phyloP scores from a whole-genome alignment of 2,888 invertebrate species.

The Eilema caniola region DNA sequence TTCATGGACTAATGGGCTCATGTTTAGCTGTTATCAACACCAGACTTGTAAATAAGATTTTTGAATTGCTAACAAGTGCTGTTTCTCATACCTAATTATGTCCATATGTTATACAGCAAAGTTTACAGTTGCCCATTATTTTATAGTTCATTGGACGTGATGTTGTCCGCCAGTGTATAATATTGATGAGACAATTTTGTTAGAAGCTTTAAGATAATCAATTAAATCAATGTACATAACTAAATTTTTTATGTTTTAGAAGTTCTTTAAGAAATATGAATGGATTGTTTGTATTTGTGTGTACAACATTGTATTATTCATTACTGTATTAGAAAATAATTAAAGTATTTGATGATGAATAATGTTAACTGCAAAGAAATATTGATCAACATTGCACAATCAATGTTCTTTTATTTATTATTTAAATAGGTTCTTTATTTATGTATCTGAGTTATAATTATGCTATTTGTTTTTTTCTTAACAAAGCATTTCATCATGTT shows the following conservation, averaged over 20 bases:
- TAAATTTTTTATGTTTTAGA: neutral
- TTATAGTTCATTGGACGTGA: neutral
- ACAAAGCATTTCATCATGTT: neutral
- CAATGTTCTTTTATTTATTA: neutral
- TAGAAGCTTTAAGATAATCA: neutral
- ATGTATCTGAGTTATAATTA: neutral
- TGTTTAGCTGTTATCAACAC: neutral
- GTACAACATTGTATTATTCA: neutral
- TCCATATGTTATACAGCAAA: conserved; percentile 6
- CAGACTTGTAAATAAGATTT: neutral
- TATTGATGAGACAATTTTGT: neutral
- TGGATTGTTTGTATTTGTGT: too few relatives aligned
- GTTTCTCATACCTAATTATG: neutral
- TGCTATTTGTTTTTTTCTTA: neutral
- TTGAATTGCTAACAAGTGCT: neutral
- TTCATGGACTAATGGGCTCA: neutral
- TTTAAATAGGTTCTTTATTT: neutral
- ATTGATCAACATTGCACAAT: too few relatives aligned
- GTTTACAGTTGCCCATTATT: neutral
- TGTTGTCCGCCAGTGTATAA: neutral
- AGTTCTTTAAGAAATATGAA: neutral
- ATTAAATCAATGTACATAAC: neutral
- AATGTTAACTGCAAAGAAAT: too few relatives aligned
- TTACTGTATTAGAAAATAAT: neutral
- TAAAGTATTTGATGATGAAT: neutral